Base-by-base conservation (phyloP, 2,113 vertebrate genomes). In the Suncus etruscus region DNA sequence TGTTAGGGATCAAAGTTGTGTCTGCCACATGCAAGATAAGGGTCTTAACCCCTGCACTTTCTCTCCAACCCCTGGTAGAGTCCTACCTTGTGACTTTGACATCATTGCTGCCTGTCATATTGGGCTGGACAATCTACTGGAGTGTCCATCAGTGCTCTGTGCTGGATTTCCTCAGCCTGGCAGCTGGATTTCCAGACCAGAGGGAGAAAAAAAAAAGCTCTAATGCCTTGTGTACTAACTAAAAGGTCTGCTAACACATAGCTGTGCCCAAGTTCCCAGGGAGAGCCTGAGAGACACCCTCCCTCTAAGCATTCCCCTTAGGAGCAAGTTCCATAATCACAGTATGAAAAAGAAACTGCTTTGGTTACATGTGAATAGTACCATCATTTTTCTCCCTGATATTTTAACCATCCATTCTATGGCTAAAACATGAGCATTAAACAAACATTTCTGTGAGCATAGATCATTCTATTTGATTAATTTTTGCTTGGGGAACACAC, bases 141-240 rank as follows among this genome's bases (percentile, higher is more conserved):
- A 27, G n/a, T 10, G 32, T 29, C n/a, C 48, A 3, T 4, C 1
- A 65, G 14, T 15, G 8, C 3, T 45, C 14, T 78, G 18, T 63
- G 65, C 39, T 14, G 39, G 84, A 16, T 24, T 82, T 47, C 32
- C 10, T 65, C 27, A 39, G 39, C 39, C 39, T n/a, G 54, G 27
- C 25, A 92, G 32, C 10, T 39, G 6, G 47, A 68, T 80, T 65
- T 29, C 25, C 87, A 90, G 73, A 72, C 25, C 29, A 87, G 79
- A 47, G 65, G 80, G 7, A 78, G 39, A 63, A 29, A 31, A 22
- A 63, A 29, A 31, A 22, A 25, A 25, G 11, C 25, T 81, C 29
- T 63, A 4, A 5, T 6, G 22, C 63, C n/a, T 39, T 69, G 25
- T 29, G 83, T 47, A 9, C 4, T 63, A 6, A 66, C 74, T 81